Evolutionary conservation across 2,888 invertebrate genomes (phyloP), one percentile per base, ranked within the genome.

Genomic region (Tiphia femorata): DNA sequence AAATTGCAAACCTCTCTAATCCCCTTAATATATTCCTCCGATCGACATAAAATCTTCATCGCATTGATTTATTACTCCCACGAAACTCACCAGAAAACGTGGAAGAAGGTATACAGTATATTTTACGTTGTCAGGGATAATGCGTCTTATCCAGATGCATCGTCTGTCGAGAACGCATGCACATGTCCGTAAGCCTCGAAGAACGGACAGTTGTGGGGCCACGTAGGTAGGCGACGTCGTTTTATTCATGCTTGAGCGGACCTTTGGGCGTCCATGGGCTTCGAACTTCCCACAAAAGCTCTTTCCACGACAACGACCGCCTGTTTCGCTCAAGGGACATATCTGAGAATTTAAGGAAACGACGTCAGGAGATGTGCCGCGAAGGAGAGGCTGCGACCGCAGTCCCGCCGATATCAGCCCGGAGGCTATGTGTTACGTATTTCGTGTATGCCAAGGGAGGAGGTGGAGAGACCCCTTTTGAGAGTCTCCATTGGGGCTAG

Each of bases 391-490:
- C 42, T 38, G 25, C 20, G 33, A 41, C 33, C 38, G 50, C 42
- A 42, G 30, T 23, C 30, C 58, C n/a, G n/a, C n/a, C 48, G 58
- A 70, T 72, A 72, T 54, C 68, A 64, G 64, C 70, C 72, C 30
- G 61, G 40, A 68, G n/a, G 70, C 68, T 70, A 63, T 70, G 60
- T 61, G 70, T 63, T 70, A 67, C 58, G 58, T 67, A 64, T 72
- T 72, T 62, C 57, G 58, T 57, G 50, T 33, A 54, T 42, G 48
- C 44, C 23, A 27, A 30, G 44, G 23, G 40, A 30, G 35, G 48
- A 33, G 27, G 49, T 38, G 40, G 10, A 20, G 41, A 21, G 38
- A 30, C 17, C 33, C 27, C 62, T 70, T 63, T 62, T 60, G 53
- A 67, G 63, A 65, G 23, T 44, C 49, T 61, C 49, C 49, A 17